phyloP scores from a whole-genome alignment of 1,140 invertebrate genomes.

The Scaptomyza graminum region DNA sequence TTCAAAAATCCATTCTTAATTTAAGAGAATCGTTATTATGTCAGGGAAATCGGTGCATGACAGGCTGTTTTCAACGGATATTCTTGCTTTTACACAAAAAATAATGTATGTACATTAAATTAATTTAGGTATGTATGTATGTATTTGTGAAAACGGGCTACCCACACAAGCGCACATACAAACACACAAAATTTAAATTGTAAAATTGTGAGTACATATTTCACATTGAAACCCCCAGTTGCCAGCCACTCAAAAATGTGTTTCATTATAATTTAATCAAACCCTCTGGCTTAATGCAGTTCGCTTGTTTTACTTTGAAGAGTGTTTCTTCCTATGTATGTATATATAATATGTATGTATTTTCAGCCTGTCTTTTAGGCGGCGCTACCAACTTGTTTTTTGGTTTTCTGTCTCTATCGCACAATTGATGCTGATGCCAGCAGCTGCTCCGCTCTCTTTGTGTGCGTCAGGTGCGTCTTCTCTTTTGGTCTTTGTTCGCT shows the following conservation, averaged over 20 bases:
- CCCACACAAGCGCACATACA: conserved; percentile 50
- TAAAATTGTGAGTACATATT: conserved; percentile 9
- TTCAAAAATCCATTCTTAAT: no score
- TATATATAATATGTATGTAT: no score
- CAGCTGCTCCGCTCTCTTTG: conserved; percentile 1
- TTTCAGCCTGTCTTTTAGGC: conserved; percentile 23
- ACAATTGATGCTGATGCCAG: neutral
- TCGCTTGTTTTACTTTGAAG: conserved; percentile 59
- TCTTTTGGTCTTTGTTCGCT: neutral
- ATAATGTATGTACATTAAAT: no score
- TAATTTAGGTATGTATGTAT: no score
- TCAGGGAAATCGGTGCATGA: no score
- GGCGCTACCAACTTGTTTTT: conserved; percentile 31
- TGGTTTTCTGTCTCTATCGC: neutral
- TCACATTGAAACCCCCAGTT: neutral
- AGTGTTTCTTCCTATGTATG: neutral
- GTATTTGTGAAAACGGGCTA: no score
- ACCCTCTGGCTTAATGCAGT: conserved; percentile 72
- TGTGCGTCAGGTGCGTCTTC: neutral
- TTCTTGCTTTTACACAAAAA: no score
- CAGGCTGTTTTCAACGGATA: no score
- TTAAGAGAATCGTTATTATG: no score
- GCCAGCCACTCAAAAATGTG: conserved; percentile 66
- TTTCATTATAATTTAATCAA: conserved; percentile 82
- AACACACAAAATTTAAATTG: conserved; percentile 29